These are phyloP conservation scores for Brassicogethes aeneus DNA, from an alignment of 2,888 invertebrate species.

Conservation along the genomic window DNA sequence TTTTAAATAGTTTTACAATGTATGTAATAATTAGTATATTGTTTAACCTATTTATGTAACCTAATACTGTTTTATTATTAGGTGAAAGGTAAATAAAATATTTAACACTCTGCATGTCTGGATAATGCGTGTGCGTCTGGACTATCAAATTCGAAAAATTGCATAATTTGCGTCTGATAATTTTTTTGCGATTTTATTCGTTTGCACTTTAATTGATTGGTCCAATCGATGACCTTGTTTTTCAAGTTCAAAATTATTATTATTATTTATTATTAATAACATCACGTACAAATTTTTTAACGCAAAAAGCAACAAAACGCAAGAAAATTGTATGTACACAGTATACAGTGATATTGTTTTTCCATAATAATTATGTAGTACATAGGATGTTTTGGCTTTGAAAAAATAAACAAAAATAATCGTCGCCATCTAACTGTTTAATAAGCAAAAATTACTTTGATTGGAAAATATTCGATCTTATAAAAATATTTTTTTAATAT, in stretches of 20 bases:
- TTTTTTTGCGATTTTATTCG: not conserved
- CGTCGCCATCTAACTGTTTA: no score
- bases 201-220: not conserved
- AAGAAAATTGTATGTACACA: not conserved
- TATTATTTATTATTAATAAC: not conserved
- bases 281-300: not conserved
- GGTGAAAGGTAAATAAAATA: not conserved
- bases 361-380: no score
- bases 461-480: no score
- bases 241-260: no score
- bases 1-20: not conserved
- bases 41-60: not conserved
- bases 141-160: not conserved
- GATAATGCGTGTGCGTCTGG: not conserved
- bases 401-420: no score
- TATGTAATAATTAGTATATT: not conserved
- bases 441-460: no score
- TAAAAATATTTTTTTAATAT: no score
- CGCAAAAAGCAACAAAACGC: not conserved
- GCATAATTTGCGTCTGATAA: not conserved
- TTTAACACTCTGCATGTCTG: not conserved
- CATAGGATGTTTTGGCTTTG: no score
- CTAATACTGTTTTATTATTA: not conserved
- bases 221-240: not conserved
- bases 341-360: no score